Conservation (phyloP, 1,140 invertebrate species). For the Drosophila busckii region DNA sequence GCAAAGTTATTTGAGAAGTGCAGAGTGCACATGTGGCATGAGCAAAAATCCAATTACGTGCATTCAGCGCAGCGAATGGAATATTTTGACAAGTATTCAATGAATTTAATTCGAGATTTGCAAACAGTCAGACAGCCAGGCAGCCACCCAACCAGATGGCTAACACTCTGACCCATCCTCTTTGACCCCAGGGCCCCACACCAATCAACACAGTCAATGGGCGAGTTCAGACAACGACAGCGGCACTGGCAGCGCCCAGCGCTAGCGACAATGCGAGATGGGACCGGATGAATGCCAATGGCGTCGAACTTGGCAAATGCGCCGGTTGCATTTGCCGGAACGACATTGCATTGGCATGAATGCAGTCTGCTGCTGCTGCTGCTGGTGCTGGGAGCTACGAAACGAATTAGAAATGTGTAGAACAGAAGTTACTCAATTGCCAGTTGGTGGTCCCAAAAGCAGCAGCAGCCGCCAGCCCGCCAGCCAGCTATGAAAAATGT, state of each 20-base stretch:
- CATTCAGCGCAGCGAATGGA: constrained; percentile 32
- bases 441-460: constrained; percentile 31
- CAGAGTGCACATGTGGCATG: constrained; percentile 63
- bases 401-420: constrained; percentile 76
- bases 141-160: constrained; percentile 3
- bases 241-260: too few relatives aligned
- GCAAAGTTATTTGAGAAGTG: constrained; percentile 55
- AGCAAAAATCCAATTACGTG: constrained; percentile 63
- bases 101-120: constrained; percentile 74
- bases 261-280: too few relatives aligned
- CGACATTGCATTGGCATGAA: too few relatives aligned
- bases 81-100: constrained; percentile 77
- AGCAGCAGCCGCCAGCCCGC: not conserved
- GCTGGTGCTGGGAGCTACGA: constrained; percentile 19
- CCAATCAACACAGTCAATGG: constrained; percentile 15
- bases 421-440: constrained; percentile 66
- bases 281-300: constrained; percentile 24
- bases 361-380: too few relatives aligned
- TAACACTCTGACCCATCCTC: constrained; percentile 12
- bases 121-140: constrained; percentile 21
- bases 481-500: constrained; percentile 48
- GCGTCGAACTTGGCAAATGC: constrained; percentile 21
- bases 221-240: constrained; percentile 10
- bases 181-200: not conserved
- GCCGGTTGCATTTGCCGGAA: constrained; percentile 10